Evolutionary conservation across 1,140 invertebrate genomes (phyloP), one percentile per base, ranked within the genome.

Genomic region (Harlomillsia oculata): DNA sequence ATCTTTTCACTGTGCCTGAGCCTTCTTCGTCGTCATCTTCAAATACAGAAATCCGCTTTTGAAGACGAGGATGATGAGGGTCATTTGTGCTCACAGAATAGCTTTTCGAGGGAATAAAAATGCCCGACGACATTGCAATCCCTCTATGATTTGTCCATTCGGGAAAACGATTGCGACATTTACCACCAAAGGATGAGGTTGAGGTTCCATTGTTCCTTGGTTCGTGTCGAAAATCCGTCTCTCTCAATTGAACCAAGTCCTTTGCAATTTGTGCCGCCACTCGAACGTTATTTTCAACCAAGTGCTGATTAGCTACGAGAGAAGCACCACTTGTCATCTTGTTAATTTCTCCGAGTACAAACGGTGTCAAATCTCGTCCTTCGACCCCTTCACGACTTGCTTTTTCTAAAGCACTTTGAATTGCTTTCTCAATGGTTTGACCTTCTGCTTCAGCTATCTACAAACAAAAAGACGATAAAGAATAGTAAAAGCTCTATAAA

Each of bases 361-460:
- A 98, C 2, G 96, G 96, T 0, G 95, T 98, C 8, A 97, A 81
- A 66, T 88, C 78, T 72, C 93, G 94, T 3, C 93, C 93, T 14
- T 60, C 68, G 21, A 97, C 78, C n/a, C 76, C 75, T 57, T 74
- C 71, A 5, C 70, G 57, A 41, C 78, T 74, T 13, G 84, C 83
- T 63, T 82, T 75, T 54, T 75, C 58, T n/a, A 92, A 68, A 26
- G 90, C 89, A 60, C 78, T 64, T 44, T 79, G 65, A 66, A 97
- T 90, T 13, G 82, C 82, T 18, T 67, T 66, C 62, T 89, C 80
- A 30, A 82, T 78, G 25, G 67, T 49, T 20, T 63, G 41, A 56
- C 74, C 69, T 83, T 85, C 63, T 5, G 66, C 67, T 32, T 73
- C 68, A 1, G 68, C 36, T 37, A 67, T 70, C 72, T 62, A 21